Conservation (phyloP, 2,113 vertebrate genomes). For the Vanacampus margaritifer region DNA sequence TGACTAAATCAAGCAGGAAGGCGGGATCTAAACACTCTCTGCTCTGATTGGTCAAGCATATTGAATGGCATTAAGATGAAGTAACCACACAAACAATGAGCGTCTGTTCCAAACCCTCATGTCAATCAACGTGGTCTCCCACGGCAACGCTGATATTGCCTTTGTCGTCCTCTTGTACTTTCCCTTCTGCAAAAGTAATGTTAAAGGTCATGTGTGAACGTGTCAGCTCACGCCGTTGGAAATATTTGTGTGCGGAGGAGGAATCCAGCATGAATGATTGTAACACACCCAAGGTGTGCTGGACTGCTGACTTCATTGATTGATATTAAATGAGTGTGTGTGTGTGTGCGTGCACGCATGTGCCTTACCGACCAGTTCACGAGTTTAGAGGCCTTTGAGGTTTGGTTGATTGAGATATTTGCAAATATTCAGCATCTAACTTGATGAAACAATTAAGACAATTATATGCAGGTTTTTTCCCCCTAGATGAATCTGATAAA, state of each 20-base stretch:
- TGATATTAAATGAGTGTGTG: too few species aligned
- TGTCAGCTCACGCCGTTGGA: background rate
- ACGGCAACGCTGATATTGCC: background rate
- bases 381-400: too few species aligned
- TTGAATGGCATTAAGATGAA: background rate
- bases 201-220: background rate
- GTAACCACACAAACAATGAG: background rate
- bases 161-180: background rate
- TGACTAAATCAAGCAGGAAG: too few species aligned
- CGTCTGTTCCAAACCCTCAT: background rate
- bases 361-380: too few species aligned
- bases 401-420: too few species aligned
- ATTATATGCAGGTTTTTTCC: too few species aligned
- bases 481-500: too few species aligned
- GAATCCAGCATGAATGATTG: background rate
- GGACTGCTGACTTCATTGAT: background rate
- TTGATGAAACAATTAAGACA: too few species aligned
- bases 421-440: too few species aligned
- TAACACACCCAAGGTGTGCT: background rate
- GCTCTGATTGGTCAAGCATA: background rate
- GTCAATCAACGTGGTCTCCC: background rate
- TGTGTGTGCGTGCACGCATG: background rate
- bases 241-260: background rate
- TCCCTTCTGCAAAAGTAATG: too few species aligned
- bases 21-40: background rate